phyloP scores from a whole-genome alignment of 2,797 vertebrate species.

The Pangasius krempfi region DNA sequence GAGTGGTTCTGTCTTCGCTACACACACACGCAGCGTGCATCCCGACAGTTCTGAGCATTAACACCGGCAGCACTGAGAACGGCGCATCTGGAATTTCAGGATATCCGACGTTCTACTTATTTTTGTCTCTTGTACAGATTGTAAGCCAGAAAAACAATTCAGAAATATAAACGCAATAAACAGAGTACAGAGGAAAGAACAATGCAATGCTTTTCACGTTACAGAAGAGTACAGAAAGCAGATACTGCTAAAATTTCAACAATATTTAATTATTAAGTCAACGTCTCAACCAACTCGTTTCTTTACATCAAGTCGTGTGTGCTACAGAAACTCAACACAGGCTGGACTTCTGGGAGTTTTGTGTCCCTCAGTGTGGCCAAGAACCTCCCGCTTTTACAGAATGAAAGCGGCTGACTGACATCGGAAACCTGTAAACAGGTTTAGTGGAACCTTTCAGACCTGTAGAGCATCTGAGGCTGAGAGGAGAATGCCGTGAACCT shows the following conservation, averaged over 20 bases:
- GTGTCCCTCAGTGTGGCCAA: neutral
- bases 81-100: neutral
- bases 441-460: neutral
- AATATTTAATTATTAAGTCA: neutral
- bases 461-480: neutral
- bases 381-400: neutral
- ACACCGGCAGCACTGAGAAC: neutral
- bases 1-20: constrained; percentile 10
- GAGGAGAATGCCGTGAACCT: neutral
- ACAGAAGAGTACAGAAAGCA: neutral
- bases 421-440: neutral
- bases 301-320: neutral
- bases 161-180: neutral
- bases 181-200: neutral
- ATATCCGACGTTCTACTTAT: neutral
- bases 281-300: neutral
- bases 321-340: neutral
- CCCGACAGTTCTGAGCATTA: neutral
- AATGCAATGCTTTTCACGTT: neutral
- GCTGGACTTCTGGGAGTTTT: neutral
- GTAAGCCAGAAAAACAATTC: neutral
- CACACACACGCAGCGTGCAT: neutral
- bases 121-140: neutral
- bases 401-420: neutral
- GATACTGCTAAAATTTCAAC: neutral